These are phyloP conservation scores for Pelochelys cantorii DNA, from an alignment of 2,797 vertebrate genomes.

Conservation along the genomic window DNA sequence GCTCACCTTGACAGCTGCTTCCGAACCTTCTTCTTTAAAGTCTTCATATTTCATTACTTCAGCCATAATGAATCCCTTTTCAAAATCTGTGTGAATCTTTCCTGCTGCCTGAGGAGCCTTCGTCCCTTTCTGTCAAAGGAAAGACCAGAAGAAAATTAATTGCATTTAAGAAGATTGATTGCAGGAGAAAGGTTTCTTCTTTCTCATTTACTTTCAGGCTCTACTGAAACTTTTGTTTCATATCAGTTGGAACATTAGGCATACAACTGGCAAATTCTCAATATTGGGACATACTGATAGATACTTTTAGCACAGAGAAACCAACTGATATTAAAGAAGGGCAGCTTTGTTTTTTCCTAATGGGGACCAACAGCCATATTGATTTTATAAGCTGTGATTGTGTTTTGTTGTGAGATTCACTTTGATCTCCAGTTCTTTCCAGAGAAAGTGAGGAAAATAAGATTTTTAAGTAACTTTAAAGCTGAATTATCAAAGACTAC, in stretches of 20 bases:
- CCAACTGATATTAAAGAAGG: constrained; percentile 79
- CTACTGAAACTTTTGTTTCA: constrained; percentile 75
- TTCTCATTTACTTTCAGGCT: constrained; percentile 66
- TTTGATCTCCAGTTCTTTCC: constrained; percentile 83
- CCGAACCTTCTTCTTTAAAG: constrained; percentile 95
- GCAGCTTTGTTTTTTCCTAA: constrained; percentile 78
- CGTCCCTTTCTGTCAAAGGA: constrained; percentile 91
- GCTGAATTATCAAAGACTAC: constrained; percentile 67
- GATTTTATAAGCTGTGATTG: constrained; percentile 88
- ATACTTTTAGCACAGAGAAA: constrained; percentile 83
- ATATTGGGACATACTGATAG: constrained; percentile 79
- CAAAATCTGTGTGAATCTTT: constrained; percentile 94
- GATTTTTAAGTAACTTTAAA: constrained; percentile 78
- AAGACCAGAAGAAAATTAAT: constrained; percentile 85
- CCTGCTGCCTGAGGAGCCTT: constrained; percentile 94
- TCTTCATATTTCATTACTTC: constrained; percentile 98
- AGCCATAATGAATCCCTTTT: constrained; percentile 98
- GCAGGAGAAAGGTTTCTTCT: constrained; percentile 74
- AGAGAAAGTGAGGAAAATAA: constrained; percentile 70
- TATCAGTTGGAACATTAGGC: constrained; percentile 68
- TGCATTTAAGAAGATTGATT: constrained; percentile 90
- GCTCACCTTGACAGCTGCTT: constrained; percentile 93
- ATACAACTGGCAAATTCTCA: constrained; percentile 65
- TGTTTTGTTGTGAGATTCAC: constrained; percentile 85
- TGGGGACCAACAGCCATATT: constrained; percentile 84